Conservation (phyloP, 2,113 vertebrate genomes). For the Stegostoma tigrinum region DNA sequence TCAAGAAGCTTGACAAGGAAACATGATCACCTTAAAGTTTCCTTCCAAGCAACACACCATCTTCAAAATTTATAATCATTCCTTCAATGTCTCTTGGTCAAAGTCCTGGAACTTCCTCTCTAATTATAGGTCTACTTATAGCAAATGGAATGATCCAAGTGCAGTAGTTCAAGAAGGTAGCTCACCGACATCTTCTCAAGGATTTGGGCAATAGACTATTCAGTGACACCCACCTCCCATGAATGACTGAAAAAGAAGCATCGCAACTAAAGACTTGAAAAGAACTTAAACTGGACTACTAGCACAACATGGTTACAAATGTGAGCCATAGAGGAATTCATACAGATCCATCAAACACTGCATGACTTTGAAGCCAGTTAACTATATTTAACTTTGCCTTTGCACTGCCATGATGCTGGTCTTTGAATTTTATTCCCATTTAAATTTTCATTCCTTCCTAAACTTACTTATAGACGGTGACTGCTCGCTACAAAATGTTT, state of each 20-base stretch:
- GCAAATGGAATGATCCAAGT: too few relatives aligned
- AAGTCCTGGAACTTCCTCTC: too few relatives aligned
- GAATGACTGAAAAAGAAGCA: neutral
- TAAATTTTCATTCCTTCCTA: neutral
- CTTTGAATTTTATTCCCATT: neutral
- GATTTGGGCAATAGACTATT: too few relatives aligned
- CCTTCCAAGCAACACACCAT: too few relatives aligned
- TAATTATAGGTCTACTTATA: too few relatives aligned
- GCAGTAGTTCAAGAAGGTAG: too few relatives aligned
- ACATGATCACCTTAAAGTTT: too few relatives aligned
- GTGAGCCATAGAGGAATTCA: neutral
- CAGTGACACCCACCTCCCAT: too few relatives aligned
- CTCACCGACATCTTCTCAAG: too few relatives aligned
- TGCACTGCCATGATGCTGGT: neutral
- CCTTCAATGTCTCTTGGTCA: too few relatives aligned
- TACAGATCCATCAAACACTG: neutral
- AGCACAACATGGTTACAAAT: neutral
- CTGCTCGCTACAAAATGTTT: neutral
- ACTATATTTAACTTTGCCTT: neutral
- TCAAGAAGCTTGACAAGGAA: too few relatives aligned
- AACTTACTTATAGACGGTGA: neutral
- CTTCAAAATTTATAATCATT: too few relatives aligned
- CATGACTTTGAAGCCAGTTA: neutral
- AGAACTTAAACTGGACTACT: neutral
- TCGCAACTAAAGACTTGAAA: neutral